A percentile compares a stretch with the other conserved stretches of the same genome.
These are phyloP conservation scores for Brenthis ino DNA, from an alignment of 2,888 invertebrate genomes.

Conservation along the genomic window DNA sequence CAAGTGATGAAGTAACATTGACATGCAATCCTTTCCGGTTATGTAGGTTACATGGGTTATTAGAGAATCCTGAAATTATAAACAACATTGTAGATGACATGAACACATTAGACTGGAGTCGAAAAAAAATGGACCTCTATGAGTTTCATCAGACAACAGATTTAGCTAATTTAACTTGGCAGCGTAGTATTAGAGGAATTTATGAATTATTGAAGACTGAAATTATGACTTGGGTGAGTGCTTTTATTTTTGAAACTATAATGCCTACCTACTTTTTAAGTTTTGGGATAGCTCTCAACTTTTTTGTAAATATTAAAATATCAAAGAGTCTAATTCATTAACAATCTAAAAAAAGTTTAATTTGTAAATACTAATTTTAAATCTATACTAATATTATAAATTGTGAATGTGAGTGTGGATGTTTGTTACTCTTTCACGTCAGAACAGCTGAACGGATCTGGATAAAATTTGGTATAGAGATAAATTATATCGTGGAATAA, in stretches of 20 bases:
- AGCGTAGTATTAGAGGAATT: conserved; percentile 83
- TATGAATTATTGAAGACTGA: conserved; percentile 85
- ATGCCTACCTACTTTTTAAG: too few relatives aligned
- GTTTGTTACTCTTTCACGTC: too few relatives aligned
- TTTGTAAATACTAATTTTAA: neutral
- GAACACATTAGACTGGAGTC: conserved; percentile 86
- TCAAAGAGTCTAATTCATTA: too few relatives aligned
- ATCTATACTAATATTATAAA: too few relatives aligned
- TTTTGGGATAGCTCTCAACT: too few relatives aligned
- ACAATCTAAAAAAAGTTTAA: too few relatives aligned
- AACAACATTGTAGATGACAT: conserved; percentile 85
- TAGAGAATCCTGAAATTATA: conserved; percentile 81
- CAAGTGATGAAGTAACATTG: conserved; percentile 72
- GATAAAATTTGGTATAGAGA: too few relatives aligned
- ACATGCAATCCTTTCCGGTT: conserved; percentile 86
- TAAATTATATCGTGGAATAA: too few relatives aligned
- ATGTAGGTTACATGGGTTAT: conserved; percentile 84
- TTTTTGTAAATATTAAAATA: too few relatives aligned
- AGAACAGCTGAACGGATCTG: too few relatives aligned
- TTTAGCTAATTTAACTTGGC: conserved; percentile 81
- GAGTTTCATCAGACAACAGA: conserved; percentile 93
- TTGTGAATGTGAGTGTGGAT: too few relatives aligned
- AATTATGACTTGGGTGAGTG: conserved; percentile 85
- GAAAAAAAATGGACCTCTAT: conserved; percentile 93
- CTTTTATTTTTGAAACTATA: too few relatives aligned